Conservation (phyloP, 2,888 invertebrate species). For the Eupithecia tripunctaria region DNA sequence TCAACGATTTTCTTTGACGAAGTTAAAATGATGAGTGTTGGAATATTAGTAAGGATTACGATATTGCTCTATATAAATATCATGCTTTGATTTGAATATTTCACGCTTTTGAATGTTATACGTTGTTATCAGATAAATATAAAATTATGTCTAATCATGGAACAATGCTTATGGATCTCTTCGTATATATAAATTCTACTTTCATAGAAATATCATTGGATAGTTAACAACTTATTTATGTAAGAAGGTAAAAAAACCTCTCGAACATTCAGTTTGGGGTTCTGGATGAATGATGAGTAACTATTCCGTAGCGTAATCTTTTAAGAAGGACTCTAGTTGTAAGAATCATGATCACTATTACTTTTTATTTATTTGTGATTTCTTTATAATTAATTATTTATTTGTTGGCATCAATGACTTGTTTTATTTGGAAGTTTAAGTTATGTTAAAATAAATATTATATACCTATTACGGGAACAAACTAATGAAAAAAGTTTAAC, state of each 20-base stretch:
- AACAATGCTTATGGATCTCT: slow-evolving; percentile 34
- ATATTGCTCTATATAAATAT: slow-evolving; percentile 7
- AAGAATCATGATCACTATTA: slow-evolving; percentile 44
- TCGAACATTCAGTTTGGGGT: slow-evolving; percentile 14
- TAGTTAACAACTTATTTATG: slow-evolving; percentile 20
- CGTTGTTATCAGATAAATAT: slow-evolving; percentile 18
- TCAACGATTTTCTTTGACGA: slow-evolving; percentile 7
- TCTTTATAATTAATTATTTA: slow-evolving; percentile 41
- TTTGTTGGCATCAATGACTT: slow-evolving; percentile 47
- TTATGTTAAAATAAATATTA: slow-evolving; percentile 27
- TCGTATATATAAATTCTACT: slow-evolving; percentile 32
- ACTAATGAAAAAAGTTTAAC: slow-evolving; percentile 28
- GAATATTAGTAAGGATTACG: slow-evolving; percentile 11
- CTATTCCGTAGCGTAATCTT: slow-evolving; percentile 25
- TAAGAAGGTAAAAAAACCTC: slow-evolving; percentile 18
- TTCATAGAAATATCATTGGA: slow-evolving; percentile 32
- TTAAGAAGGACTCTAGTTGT: slow-evolving; percentile 28
- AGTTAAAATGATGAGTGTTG: slow-evolving; percentile 31
- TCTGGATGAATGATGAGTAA: slow-evolving; percentile 14
- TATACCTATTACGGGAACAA: slow-evolving; percentile 48
- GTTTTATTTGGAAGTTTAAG: slow-evolving; percentile 41
- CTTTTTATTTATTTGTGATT: slow-evolving; percentile 48
- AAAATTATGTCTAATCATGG: slow-evolving; percentile 27
- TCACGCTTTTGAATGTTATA: slow-evolving; percentile 23
- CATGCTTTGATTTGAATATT: slow-evolving; percentile 24